A percentile compares a stretch with the other conserved stretches of the same genome.
Evolutionary conservation across 2,797 vertebrate genomes (phyloP).

Genomic region (Schizopygopsis pylzovi): DNA sequence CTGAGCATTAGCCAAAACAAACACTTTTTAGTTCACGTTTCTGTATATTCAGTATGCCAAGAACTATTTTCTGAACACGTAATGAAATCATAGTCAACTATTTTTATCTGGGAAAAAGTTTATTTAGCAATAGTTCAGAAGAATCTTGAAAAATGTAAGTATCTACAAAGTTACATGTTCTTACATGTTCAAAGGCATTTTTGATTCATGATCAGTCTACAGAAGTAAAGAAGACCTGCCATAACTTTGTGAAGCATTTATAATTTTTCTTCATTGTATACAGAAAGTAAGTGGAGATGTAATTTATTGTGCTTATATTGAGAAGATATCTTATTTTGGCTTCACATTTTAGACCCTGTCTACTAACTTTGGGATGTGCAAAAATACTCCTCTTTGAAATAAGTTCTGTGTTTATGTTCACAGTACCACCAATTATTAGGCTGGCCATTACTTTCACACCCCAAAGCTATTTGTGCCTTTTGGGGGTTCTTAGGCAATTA

Average conservation of each 20-base stretch:
- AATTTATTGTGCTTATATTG: constrained; percentile 27
- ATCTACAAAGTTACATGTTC: constrained; percentile 18
- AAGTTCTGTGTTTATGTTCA: constrained; percentile 5
- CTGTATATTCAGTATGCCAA: background rate
- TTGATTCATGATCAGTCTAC: background rate
- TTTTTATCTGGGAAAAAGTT: constrained; percentile 35
- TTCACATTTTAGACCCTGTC: constrained; percentile 29
- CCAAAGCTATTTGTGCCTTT: background rate
- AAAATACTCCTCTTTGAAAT: background rate
- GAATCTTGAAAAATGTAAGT: background rate
- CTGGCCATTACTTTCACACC: background rate
- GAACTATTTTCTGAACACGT: background rate
- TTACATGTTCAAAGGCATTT: constrained; percentile 3
- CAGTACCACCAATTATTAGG: background rate
- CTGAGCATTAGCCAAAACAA: background rate
- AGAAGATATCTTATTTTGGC: constrained; percentile 8
- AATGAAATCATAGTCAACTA: background rate
- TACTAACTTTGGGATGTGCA: constrained; percentile 21
- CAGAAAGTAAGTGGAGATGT: constrained; percentile 8
- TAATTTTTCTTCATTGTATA: background rate
- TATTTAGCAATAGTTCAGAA: constrained; percentile 25
- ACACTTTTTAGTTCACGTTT: background rate
- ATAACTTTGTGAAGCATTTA: background rate
- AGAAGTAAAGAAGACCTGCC: background rate
- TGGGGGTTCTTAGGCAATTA: background rate